Base-by-base conservation (phyloP, 2,113 vertebrate species). In the Poicephalus gulielmi region DNA sequence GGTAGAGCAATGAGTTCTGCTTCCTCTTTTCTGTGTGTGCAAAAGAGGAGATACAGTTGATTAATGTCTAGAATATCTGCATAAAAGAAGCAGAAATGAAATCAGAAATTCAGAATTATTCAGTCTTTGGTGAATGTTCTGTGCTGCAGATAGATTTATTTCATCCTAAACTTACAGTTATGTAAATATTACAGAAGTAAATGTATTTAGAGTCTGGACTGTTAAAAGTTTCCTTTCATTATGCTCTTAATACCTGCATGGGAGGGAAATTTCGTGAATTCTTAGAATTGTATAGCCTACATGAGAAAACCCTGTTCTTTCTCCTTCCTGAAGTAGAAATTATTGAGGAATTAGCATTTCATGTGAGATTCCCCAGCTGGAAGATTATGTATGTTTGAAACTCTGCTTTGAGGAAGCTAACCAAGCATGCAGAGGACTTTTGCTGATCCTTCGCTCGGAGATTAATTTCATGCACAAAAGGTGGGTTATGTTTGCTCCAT, bases 1-100 rank as follows among this genome's bases (percentile, higher is more conserved):
- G 10, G 27, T 62, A 66, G 62, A 80, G 28, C 4, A 14, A 19
- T 70, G 46, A 63, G 53, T 86, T 94, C 76, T 39, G 28, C 79
- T 96, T 96, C 92, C 93, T 88, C 63, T 93, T 95, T 95, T 94
- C 52, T 76, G 44, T 67, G 55, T 8, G 8, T 67, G 55, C 20
- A 49, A 49, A 88, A 49, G 49, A 92, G 95, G 87, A 90, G 37
- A 85, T 79, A 23, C n/a, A 62, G 86, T 28, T 80, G 85, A 62
- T 0, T 0, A 30, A 59, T 80, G 93, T 93, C 57, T 82, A 89
- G 74, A 93, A 85, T 70, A 46, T 57, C 77, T 95, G 84, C 52
- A 47, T 64, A 64, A 57, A 62, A 82, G 52, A 90, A 90, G 46
- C 62, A 91, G 69, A 47, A 11, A 3, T 83, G 52, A 89, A 73